A percentile compares a stretch with the other conserved stretches of the same genome.
phyloP scores from a whole-genome alignment of 1,140 invertebrate genomes.

The Macrosteles quadrilineatus region DNA sequence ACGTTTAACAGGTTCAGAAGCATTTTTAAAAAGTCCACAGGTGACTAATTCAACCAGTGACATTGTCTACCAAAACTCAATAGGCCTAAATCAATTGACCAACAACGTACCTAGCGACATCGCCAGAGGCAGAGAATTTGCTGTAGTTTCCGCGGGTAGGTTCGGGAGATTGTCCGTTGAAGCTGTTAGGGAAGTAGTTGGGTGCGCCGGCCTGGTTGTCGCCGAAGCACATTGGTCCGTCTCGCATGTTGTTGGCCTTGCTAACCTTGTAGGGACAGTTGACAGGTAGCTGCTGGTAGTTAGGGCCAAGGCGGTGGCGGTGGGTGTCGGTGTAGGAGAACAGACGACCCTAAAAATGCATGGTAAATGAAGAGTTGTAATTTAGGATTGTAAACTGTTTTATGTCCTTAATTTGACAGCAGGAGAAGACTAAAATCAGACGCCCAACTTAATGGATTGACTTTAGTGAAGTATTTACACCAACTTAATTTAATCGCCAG shows the following conservation, averaged over 20 bases:
- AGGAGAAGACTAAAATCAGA: too few species aligned
- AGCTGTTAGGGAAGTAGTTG: constrained; percentile 97
- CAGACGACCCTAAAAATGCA: constrained; percentile 78
- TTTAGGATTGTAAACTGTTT: neutral
- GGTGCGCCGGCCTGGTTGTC: constrained; percentile 77
- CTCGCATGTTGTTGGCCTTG: constrained; percentile 81
- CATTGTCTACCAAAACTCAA: too few species aligned
- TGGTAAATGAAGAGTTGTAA: constrained; percentile 43
- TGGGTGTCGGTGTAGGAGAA: constrained; percentile 96
- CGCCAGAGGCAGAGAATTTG: constrained; percentile 51
- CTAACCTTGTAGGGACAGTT: constrained; percentile 79
- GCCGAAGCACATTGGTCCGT: constrained; percentile 69
- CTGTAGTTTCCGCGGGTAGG: constrained; percentile 53
- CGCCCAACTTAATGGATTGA: too few species aligned
- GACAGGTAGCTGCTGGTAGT: constrained; percentile 92
- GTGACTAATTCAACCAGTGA: too few species aligned
- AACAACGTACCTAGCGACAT: constrained; percentile 50
- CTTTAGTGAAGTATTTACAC: too few species aligned
- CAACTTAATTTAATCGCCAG: too few species aligned
- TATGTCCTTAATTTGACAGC: too few species aligned
- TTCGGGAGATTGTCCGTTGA: constrained; percentile 71
- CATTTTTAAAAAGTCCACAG: too few species aligned
- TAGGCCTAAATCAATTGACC: too few species aligned
- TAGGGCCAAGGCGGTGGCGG: constrained; percentile 88
- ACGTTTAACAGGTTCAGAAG: too few species aligned